Conservation (phyloP, 2,113 vertebrate species). For the Pleuronectes platessa region DNA sequence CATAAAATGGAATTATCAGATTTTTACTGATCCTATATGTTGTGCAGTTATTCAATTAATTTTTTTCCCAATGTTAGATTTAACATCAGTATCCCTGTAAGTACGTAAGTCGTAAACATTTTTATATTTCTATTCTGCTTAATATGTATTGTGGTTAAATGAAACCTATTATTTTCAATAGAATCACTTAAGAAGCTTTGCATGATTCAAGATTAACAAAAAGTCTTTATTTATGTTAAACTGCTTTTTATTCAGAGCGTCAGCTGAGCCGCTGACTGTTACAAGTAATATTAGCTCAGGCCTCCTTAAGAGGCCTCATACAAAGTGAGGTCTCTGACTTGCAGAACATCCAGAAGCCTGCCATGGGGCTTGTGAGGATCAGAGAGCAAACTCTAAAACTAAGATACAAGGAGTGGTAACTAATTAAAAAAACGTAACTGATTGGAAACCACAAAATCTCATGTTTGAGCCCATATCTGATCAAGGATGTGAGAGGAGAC, state of each 20-base stretch:
- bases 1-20: slow-evolving; percentile 6
- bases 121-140: no score
- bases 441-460: neutral
- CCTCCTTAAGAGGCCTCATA: neutral
- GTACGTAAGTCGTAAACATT: neutral
- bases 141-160: no score
- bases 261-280: neutral
- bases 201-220: no score
- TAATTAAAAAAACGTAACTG: neutral
- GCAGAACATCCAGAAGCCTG: neutral
- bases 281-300: neutral
- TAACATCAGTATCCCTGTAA: neutral
- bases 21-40: neutral
- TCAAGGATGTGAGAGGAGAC: neutral
- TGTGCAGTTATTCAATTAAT: neutral
- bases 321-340: neutral
- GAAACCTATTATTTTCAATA: no score
- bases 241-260: neutral
- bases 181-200: no score
- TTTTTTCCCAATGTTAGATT: neutral
- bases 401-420: neutral
- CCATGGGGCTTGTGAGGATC: neutral
- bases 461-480: neutral
- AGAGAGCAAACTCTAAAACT: neutral
- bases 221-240: neutral